phyloP scores from a whole-genome alignment of 1,140 invertebrate genomes.

The Apocrypta bakeri region DNA sequence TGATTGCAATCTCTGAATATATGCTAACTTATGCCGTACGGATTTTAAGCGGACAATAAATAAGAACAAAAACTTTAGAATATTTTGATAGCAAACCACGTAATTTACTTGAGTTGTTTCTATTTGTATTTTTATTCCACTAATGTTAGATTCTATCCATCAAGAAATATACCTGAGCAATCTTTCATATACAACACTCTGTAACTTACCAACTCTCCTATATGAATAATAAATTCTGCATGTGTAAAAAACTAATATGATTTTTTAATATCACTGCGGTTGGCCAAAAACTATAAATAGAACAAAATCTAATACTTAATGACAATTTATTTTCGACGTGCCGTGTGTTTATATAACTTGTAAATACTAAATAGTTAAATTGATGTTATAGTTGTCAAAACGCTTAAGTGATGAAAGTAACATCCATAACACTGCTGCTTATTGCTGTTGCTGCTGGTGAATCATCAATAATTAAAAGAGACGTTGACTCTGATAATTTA shows the following conservation, averaged over 20 bases:
- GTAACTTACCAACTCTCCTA: neutral
- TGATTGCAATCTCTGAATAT: no score
- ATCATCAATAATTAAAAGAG: conserved; percentile 1
- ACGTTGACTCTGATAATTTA: conserved; percentile 17
- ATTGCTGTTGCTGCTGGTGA: neutral
- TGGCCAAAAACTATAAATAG: neutral
- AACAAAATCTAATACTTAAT: no score
- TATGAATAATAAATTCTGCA: neutral
- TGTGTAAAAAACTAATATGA: neutral
- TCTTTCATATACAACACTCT: conserved; percentile 8
- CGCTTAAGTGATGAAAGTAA: conserved; percentile 20
- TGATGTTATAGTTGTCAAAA: neutral
- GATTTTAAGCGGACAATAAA: no score
- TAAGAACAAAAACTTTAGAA: no score
- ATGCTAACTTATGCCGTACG: no score
- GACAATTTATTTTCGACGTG: no score
- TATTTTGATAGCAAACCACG: no score
- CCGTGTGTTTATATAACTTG: neutral
- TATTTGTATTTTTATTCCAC: conserved; percentile 1
- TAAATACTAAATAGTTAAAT: no score
- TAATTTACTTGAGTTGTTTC: conserved; percentile 11
- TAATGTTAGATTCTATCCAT: conserved; percentile 1
- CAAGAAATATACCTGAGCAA: neutral
- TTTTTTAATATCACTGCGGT: neutral
- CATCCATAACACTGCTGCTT: neutral